Conservation (phyloP, 2,797 vertebrate genomes). For the Squalus acanthias region DNA sequence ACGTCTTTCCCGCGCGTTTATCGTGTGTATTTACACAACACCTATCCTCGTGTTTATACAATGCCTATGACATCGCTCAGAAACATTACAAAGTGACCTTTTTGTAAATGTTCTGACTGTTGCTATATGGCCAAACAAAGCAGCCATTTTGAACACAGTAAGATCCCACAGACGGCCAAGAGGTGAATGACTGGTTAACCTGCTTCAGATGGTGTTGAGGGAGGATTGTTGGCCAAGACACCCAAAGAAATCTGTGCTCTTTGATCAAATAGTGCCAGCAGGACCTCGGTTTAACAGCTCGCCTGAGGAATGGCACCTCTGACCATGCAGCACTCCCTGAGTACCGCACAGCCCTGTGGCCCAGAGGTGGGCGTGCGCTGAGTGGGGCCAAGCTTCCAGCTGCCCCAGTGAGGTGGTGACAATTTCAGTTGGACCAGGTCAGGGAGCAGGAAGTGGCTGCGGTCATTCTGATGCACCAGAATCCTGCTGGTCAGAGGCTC, state of each 20-base stretch:
- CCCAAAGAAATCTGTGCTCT: not conserved
- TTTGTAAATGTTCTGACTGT: not conserved
- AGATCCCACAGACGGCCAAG: too few relatives aligned
- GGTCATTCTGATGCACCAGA: not conserved
- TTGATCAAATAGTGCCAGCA: not conserved
- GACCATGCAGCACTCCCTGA: not conserved
- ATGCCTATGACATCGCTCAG: not conserved
- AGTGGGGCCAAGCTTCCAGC: not conserved
- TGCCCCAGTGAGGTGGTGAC: not conserved
- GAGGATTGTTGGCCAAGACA: too few relatives aligned
- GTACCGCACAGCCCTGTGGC: not conserved
- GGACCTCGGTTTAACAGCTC: too few relatives aligned
- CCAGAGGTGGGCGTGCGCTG: not conserved
- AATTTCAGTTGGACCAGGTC: not conserved
- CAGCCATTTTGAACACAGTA: not conserved
- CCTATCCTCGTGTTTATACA: not conserved
- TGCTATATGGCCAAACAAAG: not conserved
- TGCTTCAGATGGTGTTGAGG: too few relatives aligned
- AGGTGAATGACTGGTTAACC: too few relatives aligned
- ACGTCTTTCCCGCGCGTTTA: not conserved
- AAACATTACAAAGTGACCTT: not conserved
- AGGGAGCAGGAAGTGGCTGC: not conserved
- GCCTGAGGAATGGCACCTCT: too few relatives aligned
- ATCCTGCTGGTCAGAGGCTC: not conserved
- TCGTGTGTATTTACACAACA: not conserved